Base-by-base conservation (phyloP, 1,140 invertebrate species). In the Kradibia gibbosae region DNA sequence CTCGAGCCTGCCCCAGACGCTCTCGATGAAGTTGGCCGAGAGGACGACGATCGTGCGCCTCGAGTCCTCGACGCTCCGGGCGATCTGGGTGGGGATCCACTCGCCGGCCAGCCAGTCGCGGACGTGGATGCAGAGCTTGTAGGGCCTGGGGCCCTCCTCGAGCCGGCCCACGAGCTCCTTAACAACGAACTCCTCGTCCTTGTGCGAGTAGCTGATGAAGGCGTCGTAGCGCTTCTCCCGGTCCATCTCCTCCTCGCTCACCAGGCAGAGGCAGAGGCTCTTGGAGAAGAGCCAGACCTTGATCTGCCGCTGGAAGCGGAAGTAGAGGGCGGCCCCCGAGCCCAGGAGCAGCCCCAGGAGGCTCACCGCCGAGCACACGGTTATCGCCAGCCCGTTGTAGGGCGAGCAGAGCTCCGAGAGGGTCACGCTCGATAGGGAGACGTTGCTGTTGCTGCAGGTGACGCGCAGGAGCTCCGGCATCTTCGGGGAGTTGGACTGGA, bases 121-220 rank as follows among this genome's bases (percentile, higher is more conserved):
- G 76, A 93, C 93, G 88, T 97, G 96, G 10, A 97, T 87, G 87
- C 96, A 97, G 0, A 94, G 84, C 84, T 93, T 93, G 85, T 92
- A 93, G 22, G 92, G 91, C 11, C 87, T 87, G 0, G 89, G 85
- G 3, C 92, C 92, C 28, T 87, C 87, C 88, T 95, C 94, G 50
- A 97, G 88, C 62, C 92, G 89, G 1, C 93, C 92, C 60, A 95
- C 91, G 42, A 97, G 88, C 71, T 93, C 89, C 15, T 93, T 89
- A 0, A 93, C 87, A 5, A 97, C 93, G 88, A 94, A 95, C 11
- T 93, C 92, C 83, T 94, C 93, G 88, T 97, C 96, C 86, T 93
- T 92, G 85, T 95, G 94, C 5, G 95, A 95, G 88, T 95, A 97
- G 74, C 95, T 96, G 48, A 97, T 92, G 88, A 97, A 97, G 0